Base-by-base conservation (phyloP, 2,888 invertebrate species). In the Nemapogon koenigi region DNA sequence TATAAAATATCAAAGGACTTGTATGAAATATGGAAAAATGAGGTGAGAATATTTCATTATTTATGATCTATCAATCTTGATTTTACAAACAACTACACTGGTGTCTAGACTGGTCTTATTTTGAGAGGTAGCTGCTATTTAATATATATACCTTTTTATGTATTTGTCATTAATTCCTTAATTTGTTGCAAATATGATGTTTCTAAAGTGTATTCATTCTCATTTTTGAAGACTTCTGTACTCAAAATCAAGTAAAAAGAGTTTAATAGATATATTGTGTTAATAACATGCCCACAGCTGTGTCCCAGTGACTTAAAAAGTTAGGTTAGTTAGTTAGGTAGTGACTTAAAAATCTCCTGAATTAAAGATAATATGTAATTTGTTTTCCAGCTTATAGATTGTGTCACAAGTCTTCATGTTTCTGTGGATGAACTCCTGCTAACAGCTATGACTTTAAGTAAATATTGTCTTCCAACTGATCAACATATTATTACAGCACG, bases 401-500 rank as follows among this genome's bases (percentile, higher is more conserved):
- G 57, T 54, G 51, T 71, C 10, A 58, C 50, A 38, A 60, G 55
- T 14, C 49, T 78, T 13, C 72, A 76, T 45, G 51, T 63, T 35
- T 64, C 70, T 3, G 51, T 75, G 39, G 76, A 78, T 53, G 76
- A 78, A 43, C 48, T 78, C 8, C 42, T 78, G 15, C 47, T 78
- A 14, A 68, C 68, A 37, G 72, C 76, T 0, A 72, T 78, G 71
- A 78, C 76, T 29, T 47, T 78, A 3, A 69, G 70, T 48, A 62
- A 58, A 40, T 68, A 75, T 43, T 73, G 71, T 38, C 45, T 76
- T 35, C 53, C 62, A 11, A 48, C 52, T 41, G 78, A 78, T 43
- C 78, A 76, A 47, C 62, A 56, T 47, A 59, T 78, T 43, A 69
- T 83, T 10, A 79, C 75, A 54, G 82, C 82, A 13, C 60, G 81